phyloP scores from a whole-genome alignment of 2,888 invertebrate species.

The Acanthosepion lycidas region DNA sequence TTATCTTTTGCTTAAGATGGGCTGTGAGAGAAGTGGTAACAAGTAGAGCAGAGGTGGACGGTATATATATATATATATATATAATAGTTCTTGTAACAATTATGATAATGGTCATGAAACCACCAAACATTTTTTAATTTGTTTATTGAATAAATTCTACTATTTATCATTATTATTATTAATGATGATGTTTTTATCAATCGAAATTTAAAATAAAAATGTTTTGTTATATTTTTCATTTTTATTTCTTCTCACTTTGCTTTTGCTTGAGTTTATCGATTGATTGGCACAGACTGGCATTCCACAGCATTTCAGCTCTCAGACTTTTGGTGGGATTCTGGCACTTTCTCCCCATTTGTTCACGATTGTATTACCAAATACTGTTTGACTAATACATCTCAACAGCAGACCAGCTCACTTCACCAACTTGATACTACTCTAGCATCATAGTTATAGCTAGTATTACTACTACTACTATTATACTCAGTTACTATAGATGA shows the following conservation, averaged over 20 bases:
- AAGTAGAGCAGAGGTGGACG: too few species aligned
- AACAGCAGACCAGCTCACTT: background rate
- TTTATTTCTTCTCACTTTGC: background rate
- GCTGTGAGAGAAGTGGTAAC: too few species aligned
- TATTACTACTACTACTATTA: background rate
- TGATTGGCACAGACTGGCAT: slow-evolving; percentile 37
- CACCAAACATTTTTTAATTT: too few species aligned
- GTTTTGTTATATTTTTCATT: background rate
- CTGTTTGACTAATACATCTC: background rate
- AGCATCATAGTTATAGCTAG: background rate
- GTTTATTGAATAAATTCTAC: too few species aligned
- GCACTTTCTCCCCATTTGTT: background rate
- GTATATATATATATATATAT: too few species aligned
- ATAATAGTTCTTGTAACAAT: too few species aligned
- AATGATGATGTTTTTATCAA: background rate
- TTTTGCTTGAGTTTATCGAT: slow-evolving; percentile 35
- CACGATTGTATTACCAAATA: background rate
- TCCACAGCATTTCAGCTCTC: background rate
- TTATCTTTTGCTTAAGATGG: too few species aligned
- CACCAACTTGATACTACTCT: background rate
- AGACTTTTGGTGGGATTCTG: slow-evolving; percentile 37
- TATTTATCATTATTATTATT: background rate
- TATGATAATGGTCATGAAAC: too few species aligned
- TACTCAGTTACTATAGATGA: background rate
- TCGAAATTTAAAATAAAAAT: background rate